phyloP scores from a whole-genome alignment of 2,888 invertebrate species.

The Rhagophthalmus giganteus region DNA sequence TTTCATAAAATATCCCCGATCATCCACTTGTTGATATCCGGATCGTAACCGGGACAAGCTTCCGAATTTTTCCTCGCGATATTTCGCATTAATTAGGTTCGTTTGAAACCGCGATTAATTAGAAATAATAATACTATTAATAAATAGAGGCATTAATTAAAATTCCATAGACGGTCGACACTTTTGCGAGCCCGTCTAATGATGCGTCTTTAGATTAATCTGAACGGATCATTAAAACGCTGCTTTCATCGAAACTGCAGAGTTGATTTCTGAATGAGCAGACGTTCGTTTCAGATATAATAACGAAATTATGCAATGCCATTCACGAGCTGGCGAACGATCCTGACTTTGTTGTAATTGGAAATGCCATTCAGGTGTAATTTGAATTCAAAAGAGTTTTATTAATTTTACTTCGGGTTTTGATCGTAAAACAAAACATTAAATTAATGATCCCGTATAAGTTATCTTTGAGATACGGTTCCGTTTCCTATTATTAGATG shows the following conservation, averaged over 20 bases:
- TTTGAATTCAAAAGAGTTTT: background rate
- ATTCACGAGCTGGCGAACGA: background rate
- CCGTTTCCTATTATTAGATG: too few species aligned
- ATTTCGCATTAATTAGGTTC: background rate
- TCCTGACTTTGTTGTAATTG: background rate
- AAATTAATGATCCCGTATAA: too few species aligned
- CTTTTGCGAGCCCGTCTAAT: slow-evolving; percentile 11
- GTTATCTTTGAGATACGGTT: too few species aligned
- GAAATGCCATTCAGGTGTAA: background rate
- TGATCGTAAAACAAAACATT: too few species aligned
- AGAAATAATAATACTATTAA: background rate
- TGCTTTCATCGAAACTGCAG: slow-evolving; percentile 9
- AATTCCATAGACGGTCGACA: slow-evolving; percentile 4
- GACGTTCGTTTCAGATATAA: slow-evolving; percentile 4
- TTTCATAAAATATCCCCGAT: slow-evolving; percentile 10
- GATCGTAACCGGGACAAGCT: background rate
- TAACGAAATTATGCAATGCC: slow-evolving; percentile 2
- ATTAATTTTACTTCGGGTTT: background rate
- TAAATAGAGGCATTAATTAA: slow-evolving; percentile 9
- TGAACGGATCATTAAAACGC: slow-evolving; percentile 18
- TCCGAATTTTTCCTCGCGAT: background rate
- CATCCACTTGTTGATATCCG: slow-evolving; percentile 11
- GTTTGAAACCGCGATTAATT: background rate
- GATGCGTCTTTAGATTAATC: slow-evolving; percentile 16
- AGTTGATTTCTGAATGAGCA: slow-evolving; percentile 1